Base-by-base conservation (phyloP, 1,140 invertebrate species). In the Hyphantria cunea region DNA sequence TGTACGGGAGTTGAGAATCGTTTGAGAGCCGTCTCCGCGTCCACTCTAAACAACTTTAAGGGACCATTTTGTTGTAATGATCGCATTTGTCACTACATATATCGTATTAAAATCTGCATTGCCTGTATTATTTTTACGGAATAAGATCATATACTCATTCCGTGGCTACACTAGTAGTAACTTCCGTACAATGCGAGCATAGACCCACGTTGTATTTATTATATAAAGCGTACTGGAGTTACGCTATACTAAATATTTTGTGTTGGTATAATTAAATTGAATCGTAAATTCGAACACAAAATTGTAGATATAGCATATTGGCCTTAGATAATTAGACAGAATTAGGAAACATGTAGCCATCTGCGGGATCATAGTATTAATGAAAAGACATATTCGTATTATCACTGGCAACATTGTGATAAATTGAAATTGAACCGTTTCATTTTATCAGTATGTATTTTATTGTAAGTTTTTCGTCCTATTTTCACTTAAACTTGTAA, bases 271-370 rank as follows among this genome's bases (percentile, higher is more conserved):
- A 51, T 64, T 64, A 66, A 49, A 64, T 61, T 66, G 60, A 51
- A 61, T 69, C 71, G 53, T 61, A 51, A 55, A 63, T 69, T 81
- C 78, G 79, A 85, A 86, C 85, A 87, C 84, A 84, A 83, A 87
- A 88, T 86, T 87, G 79, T 88, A 86, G 82, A 86, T 89, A 89
- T 86, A 89, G 86, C 86, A 70, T 73, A 77, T 80, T 78, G 79
- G 85, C 86, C 86, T 88, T 89, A 89, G 86, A 76, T 64, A 75
- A 63, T 78, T 86, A 84, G 82, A 82, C 78, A 80, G 77, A 84
- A 11, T 6, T 59, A 59, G 50, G 44, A 62, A n/a, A 62, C 37
- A 53, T 53, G 49, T 62, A 62, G 59, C 49, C 39, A 53, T 53
- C 59, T 53, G 50, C 50, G 59, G 59, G 49, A 59, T 50, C 56